A percentile compares a stretch with the other conserved stretches of the same genome.
Conservation (phyloP, 2,113 vertebrate species). For the Spilogale gracilis region DNA sequence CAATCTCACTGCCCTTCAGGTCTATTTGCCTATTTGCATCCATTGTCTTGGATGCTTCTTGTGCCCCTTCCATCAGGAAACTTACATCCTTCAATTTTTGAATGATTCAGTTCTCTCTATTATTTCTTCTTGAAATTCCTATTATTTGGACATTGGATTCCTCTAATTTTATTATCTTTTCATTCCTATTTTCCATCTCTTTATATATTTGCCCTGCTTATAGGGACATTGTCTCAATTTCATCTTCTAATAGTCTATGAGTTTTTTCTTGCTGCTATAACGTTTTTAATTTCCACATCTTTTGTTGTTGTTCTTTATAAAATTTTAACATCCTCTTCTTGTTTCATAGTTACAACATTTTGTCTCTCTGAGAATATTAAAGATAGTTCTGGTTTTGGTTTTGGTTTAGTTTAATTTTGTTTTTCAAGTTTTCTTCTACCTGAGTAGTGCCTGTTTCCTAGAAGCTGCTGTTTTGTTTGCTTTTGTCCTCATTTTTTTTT, state of each 20-base stretch:
- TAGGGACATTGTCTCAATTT: neutral
- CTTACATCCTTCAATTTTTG: neutral
- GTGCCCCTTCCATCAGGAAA: neutral
- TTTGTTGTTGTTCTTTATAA: neutral
- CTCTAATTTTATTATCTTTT: neutral
- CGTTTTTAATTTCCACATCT: slow-evolving; percentile 19
- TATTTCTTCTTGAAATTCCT: neutral
- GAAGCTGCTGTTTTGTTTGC: neutral
- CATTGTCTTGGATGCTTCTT: neutral
- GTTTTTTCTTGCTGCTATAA: neutral
- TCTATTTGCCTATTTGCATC: neutral
- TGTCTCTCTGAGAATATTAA: neutral
- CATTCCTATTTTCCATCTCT: neutral
- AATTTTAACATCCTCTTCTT: neutral
- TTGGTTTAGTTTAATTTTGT: neutral
- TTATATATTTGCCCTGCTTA: neutral
- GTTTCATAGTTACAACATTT: slow-evolving; percentile 11
- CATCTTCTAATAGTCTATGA: neutral
- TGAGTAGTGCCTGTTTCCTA: neutral
- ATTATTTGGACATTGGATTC: neutral
- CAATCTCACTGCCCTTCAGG: neutral
- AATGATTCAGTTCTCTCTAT: neutral
- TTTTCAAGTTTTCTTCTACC: neutral
- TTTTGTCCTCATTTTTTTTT: neutral
- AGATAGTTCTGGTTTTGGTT: neutral